Evolutionary conservation across 2,888 invertebrate genomes (phyloP).

Genomic region (Eristalis arbustorum): DNA sequence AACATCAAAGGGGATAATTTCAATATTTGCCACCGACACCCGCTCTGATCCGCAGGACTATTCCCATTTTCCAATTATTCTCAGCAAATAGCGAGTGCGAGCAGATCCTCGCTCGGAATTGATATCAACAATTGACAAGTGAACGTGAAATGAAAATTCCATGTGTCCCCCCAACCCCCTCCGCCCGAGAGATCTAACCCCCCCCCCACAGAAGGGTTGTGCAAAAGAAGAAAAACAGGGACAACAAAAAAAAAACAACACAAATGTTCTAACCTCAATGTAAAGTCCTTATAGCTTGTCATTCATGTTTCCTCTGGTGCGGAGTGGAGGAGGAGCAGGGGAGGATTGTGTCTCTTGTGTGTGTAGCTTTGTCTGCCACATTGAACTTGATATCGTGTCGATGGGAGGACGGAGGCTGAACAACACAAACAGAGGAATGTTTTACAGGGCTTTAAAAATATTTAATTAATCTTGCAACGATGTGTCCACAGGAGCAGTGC

Average conservation of each 20-base stretch:
- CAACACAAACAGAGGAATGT: background rate
- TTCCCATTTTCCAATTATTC: no score
- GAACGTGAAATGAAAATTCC: background rate
- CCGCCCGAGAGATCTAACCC: background rate
- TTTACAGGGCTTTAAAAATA: conserved; percentile 10
- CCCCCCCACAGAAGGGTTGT: background rate
- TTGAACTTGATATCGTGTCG: background rate
- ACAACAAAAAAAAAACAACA: background rate
- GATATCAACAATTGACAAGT: background rate
- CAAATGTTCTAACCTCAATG: conserved; percentile 2
- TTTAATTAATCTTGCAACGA: conserved; percentile 5
- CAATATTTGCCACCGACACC: background rate
- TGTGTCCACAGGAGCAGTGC: background rate
- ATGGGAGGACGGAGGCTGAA: background rate
- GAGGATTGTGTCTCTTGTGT: background rate
- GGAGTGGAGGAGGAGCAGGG: background rate
- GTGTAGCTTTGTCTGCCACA: background rate
- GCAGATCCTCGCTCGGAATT: background rate
- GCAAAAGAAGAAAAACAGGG: background rate
- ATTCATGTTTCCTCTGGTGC: background rate
- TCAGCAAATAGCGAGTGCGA: background rate
- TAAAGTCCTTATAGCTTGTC: background rate
- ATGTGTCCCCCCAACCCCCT: background rate
- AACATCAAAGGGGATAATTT: background rate
- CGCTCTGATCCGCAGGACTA: no score